A percentile compares a stretch with the other conserved stretches of the same genome.
phyloP scores from a whole-genome alignment of 1,140 invertebrate genomes.

The Whitmania pigra region DNA sequence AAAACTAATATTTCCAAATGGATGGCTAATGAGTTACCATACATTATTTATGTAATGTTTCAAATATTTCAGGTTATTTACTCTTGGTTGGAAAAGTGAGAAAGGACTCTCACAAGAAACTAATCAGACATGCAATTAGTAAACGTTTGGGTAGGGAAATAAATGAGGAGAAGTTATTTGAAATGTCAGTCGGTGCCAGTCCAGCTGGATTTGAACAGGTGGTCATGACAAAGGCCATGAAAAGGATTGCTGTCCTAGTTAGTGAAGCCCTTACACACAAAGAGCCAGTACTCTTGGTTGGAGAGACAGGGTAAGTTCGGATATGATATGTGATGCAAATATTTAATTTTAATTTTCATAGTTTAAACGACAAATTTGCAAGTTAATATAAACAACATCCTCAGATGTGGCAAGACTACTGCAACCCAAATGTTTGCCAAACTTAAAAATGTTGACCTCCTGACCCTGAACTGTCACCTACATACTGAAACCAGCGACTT shows the following conservation, averaged over 20 bases:
- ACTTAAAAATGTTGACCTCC: conserved; percentile 53
- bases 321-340: too few relatives aligned
- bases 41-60: too few relatives aligned
- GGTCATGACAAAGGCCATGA: conserved; percentile 85
- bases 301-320: conserved; percentile 63
- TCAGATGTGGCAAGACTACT: conserved; percentile 89
- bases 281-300: conserved; percentile 88
- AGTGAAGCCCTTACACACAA: conserved; percentile 72
- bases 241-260: conserved; percentile 77
- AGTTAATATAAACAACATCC: conserved; percentile 1
- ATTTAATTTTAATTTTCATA: too few relatives aligned
- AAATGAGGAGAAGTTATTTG: conserved; percentile 61
- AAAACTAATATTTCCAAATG: too few relatives aligned
- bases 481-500: conserved; percentile 96
- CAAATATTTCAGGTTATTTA: conserved; percentile 54
- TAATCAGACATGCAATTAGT: conserved; percentile 63
- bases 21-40: too few relatives aligned
- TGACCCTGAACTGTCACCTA: conserved; percentile 91
- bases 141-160: conserved; percentile 72
- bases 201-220: conserved; percentile 57
- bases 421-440: conserved; percentile 74
- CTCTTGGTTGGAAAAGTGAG: conserved; percentile 83
- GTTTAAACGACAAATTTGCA: too few relatives aligned
- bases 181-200: conserved; percentile 36
- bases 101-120: conserved; percentile 57